Conservation (phyloP, 2,113 vertebrate genomes). For the Ahaetulla prasina region DNA sequence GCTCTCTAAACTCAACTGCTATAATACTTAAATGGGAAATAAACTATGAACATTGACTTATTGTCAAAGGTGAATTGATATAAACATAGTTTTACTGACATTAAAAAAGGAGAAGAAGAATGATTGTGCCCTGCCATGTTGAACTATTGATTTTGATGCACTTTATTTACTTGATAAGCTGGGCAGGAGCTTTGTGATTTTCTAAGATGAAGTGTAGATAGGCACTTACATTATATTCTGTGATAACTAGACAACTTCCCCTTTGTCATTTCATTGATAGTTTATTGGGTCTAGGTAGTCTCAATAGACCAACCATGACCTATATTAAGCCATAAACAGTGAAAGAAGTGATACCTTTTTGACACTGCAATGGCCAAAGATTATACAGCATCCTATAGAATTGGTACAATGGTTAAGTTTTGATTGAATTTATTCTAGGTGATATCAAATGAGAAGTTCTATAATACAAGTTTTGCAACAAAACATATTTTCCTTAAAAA, state of each 20-base stretch:
- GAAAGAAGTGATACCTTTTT: neutral
- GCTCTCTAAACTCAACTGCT: constrained; percentile 39
- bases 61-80: constrained; percentile 44
- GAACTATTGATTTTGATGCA: constrained; percentile 45
- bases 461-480: neutral
- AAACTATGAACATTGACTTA: constrained; percentile 40
- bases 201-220: neutral
- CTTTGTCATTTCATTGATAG: neutral
- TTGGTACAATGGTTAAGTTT: neutral
- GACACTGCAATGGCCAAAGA: neutral
- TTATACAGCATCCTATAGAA: neutral
- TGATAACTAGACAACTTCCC: neutral
- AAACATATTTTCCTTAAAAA: neutral
- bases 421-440: neutral
- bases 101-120: constrained; percentile 37
- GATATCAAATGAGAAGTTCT: neutral
- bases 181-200: neutral
- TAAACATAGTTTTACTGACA: constrained; percentile 32
- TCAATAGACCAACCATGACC: neutral
- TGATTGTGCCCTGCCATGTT: constrained; percentile 23
- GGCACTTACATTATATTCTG: neutral
- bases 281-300: neutral
- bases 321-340: neutral
- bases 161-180: constrained; percentile 6
- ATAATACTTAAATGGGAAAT: constrained; percentile 42